Base-by-base conservation (phyloP, 2,888 invertebrate genomes). In the Ochlodes sylvanus region DNA sequence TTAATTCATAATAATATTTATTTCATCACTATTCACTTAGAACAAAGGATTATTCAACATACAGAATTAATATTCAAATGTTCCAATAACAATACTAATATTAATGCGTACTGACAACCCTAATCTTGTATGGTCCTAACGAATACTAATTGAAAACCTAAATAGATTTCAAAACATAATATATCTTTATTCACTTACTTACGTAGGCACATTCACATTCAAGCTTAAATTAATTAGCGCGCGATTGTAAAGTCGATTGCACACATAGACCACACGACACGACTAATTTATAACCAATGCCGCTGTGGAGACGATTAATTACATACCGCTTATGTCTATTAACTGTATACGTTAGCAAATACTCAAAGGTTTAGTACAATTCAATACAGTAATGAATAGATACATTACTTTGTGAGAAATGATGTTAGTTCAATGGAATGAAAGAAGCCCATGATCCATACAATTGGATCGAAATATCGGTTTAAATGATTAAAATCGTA, bases 201-300 rank as follows among this genome's bases (percentile, higher is more conserved):
- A 52, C n/a, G n/a, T n/a, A n/a, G n/a, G n/a, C n/a, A n/a, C 52
- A 52, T 52, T 52, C 52, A 52, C 52, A 21, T 52, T 21, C 10
- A 52, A 52, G 14, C 21, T 52, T 21, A 52, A 52, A 52, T 52
- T 52, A 52, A 52, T 52, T 52, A 52, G 52, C 52, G 19, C 52
- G 17, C 12, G 5, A 38, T 38, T 38, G 38, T 38, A 38, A 5
- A 38, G 38, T 17, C 9, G 7, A 47, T 47, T 47, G 44, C 44
- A 17, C 9, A 47, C 44, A 17, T 3, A 2, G 7, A 1, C 9
- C 2, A 42, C 4, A 17, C 44, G 7, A 17, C 44, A 47, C 7
- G 44, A 47, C 17, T 15, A 6, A 47, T 47, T 47, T 47, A 6
- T 47, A 47, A 47, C 44, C 12, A 15, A 15, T 47, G 17, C 44